Evolutionary conservation across 2,797 vertebrate genomes (phyloP).

Genomic region (Rousettus madagascariensis): DNA sequence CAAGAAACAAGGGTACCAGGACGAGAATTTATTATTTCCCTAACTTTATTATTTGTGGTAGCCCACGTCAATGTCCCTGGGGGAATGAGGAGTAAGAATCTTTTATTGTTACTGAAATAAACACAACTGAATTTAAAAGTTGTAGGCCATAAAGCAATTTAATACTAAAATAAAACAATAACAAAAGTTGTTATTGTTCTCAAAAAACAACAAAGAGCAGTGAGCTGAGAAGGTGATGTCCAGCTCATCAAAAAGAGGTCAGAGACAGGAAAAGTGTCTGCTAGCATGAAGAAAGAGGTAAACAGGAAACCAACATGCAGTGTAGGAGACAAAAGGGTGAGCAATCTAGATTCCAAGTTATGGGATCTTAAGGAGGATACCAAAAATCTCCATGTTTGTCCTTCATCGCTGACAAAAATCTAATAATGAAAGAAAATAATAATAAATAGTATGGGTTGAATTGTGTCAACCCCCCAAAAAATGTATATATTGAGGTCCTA

Average conservation of each 20-base stretch:
- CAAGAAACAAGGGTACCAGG: background rate
- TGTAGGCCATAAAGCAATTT: background rate
- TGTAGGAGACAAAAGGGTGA: background rate
- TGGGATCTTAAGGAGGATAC: background rate
- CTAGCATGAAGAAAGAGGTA: background rate
- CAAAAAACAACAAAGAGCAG: background rate
- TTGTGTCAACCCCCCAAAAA: background rate
- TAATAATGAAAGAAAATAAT: background rate
- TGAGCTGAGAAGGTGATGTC: background rate
- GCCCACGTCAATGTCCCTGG: background rate
- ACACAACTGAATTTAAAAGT: background rate
- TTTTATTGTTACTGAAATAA: background rate
- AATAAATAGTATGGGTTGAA: background rate
- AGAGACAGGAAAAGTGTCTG: background rate
- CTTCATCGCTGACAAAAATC: background rate
- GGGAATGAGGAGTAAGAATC: background rate
- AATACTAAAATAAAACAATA: background rate
- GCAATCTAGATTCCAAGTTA: background rate
- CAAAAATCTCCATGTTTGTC: background rate
- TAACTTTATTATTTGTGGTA: background rate
- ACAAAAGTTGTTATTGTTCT: background rate
- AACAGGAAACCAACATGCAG: background rate
- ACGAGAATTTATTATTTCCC: background rate
- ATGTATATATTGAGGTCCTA: background rate
- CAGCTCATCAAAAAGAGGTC: background rate